Conservation (phyloP, 2,113 vertebrate genomes). For the Paratilapia polleni region DNA sequence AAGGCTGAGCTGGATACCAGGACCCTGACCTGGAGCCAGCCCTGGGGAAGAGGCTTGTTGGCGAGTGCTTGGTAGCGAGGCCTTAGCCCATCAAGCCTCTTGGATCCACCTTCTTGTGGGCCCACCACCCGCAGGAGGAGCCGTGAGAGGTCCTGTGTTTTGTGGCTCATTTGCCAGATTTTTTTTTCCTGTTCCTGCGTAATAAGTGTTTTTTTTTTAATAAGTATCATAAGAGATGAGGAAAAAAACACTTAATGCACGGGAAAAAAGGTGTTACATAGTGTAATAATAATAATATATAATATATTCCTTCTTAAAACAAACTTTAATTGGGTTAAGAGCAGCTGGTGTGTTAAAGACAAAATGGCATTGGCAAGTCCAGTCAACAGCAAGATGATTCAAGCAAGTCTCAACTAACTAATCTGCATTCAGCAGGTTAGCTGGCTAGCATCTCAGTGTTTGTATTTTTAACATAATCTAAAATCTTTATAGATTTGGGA, state of each 20-base stretch:
- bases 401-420: background rate
- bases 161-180: background rate
- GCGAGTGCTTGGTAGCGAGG: background rate
- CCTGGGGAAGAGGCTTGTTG: background rate
- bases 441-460: background rate
- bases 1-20: background rate
- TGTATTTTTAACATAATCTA: slow-evolving; percentile 21
- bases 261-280: background rate
- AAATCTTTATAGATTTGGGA: slow-evolving; percentile 18
- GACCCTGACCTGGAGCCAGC: background rate
- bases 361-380: background rate
- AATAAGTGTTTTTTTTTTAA: too few species aligned
- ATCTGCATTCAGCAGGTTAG: background rate
- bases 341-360: background rate
- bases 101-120: background rate
- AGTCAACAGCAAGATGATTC: background rate
- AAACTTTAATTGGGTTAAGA: background rate
- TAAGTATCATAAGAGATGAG: too few species aligned
- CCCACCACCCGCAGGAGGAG: background rate
- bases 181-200: too few species aligned
- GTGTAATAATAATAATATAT: background rate
- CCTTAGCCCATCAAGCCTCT: background rate
- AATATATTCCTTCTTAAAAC: background rate
- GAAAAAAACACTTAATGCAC: background rate
- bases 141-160: background rate